phyloP scores from a whole-genome alignment of 2,113 vertebrate species.

The Ceyx margarethae region DNA sequence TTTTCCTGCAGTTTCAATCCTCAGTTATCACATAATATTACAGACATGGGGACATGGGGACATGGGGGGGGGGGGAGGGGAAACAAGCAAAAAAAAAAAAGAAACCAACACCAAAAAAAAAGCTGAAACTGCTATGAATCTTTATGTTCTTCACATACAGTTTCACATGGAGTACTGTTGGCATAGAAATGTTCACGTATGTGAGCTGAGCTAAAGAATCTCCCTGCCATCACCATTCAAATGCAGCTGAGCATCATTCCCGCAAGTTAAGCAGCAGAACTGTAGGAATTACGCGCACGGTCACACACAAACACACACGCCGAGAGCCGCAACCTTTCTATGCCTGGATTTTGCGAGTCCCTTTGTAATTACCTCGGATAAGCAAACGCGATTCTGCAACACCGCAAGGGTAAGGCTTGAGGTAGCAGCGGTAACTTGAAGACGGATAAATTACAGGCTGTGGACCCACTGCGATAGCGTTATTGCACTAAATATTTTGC shows the following conservation, averaged over 20 bases:
- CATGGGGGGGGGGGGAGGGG: background rate
- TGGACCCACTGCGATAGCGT: background rate
- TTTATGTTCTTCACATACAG: background rate
- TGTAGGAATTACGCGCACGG: background rate
- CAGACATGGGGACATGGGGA: background rate
- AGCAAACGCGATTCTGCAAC: background rate
- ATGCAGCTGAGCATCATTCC: conserved; percentile 8
- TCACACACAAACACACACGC: conserved; percentile 18
- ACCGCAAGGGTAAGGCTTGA: background rate
- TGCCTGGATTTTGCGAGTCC: background rate
- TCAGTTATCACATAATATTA: background rate
- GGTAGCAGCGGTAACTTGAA: conserved; percentile 55
- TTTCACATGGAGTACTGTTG: background rate
- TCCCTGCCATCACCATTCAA: background rate
- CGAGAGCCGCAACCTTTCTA: background rate
- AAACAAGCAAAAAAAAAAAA: background rate
- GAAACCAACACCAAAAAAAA: background rate
- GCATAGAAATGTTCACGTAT: background rate
- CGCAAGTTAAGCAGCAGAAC: conserved; percentile 55
- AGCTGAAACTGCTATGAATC: background rate
- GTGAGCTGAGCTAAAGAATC: background rate
- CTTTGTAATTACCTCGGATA: background rate
- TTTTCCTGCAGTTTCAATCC: background rate
- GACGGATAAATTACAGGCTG: background rate
- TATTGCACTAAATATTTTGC: background rate